These are phyloP conservation scores for Haliaeetus leucogaster DNA, from an alignment of 2,113 vertebrate species.

Conservation along the genomic window DNA sequence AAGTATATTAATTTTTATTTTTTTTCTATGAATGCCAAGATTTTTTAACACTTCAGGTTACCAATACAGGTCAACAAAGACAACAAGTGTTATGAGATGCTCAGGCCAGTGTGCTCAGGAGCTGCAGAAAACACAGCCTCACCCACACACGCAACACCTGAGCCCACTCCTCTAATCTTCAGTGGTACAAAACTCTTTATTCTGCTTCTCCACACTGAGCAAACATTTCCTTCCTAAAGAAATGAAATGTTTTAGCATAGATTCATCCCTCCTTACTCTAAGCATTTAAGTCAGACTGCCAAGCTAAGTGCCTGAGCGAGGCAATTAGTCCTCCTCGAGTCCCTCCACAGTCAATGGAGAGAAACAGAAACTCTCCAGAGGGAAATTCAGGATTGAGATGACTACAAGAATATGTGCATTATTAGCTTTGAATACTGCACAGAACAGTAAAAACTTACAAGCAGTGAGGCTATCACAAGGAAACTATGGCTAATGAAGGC, in stretches of 20 bases:
- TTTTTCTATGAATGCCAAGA: not conserved
- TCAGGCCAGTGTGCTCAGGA: not conserved
- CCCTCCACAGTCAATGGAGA: not conserved
- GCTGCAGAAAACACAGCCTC: not conserved
- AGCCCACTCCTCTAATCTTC: not conserved
- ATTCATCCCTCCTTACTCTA: not conserved
- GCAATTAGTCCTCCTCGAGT: not conserved
- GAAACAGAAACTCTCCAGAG: not conserved
- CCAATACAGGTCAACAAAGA: not conserved
- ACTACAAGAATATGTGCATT: not conserved
- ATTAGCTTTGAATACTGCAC: slow-evolving; percentile 5
- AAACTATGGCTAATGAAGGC: not conserved
- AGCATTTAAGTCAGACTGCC: not conserved
- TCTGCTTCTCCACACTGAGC: not conserved
- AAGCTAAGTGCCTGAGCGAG: not conserved
- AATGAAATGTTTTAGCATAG: not conserved
- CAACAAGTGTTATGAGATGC: not conserved
- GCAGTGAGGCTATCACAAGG: not conserved
- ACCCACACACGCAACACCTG: rapidly evolving
- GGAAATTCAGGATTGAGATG: not conserved
- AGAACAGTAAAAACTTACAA: slow-evolving; percentile 37
- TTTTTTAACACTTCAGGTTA: not conserved
- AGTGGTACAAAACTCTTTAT: not conserved
- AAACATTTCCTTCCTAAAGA: not conserved
- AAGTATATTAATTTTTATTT: not conserved